Percentiles rank a stretch among this genome's conserved stretches.
Conservation (phyloP, 2,113 vertebrate genomes). For the Australoheros scitulus region DNA sequence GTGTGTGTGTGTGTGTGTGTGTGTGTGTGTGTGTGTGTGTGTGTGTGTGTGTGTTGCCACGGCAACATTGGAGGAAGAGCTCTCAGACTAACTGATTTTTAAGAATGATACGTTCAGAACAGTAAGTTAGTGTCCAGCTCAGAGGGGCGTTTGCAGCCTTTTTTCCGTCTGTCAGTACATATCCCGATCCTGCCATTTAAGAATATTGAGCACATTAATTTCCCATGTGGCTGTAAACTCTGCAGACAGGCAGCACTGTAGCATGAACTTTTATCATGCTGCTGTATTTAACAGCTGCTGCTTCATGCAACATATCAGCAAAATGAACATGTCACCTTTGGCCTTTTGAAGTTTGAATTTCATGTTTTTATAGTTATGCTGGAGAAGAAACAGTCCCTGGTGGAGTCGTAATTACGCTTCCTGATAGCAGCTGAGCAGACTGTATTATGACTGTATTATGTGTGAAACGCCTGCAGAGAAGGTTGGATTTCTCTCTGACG, state of each 20-base stretch:
- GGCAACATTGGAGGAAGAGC: neutral
- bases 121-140: neutral
- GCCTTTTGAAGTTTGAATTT: neutral
- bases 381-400: neutral
- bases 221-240: neutral
- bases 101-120: neutral
- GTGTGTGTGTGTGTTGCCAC: conserved; percentile 4
- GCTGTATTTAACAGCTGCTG: neutral
- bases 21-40: neutral
- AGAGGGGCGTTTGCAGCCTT: neutral
- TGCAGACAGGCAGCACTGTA: no score
- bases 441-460: no score
- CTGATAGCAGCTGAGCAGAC: neutral
- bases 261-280: neutral
- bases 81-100: neutral
- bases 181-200: neutral
- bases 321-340: neutral
- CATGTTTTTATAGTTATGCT: neutral
- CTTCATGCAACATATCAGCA: neutral
- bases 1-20: neutral
- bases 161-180: neutral
- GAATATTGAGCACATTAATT: neutral
- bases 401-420: neutral
- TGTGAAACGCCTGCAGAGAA: no score
- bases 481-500: no score